These are phyloP conservation scores for Peromyscus californicus DNA, from an alignment of 2,113 vertebrate species.

Conservation along the genomic window DNA sequence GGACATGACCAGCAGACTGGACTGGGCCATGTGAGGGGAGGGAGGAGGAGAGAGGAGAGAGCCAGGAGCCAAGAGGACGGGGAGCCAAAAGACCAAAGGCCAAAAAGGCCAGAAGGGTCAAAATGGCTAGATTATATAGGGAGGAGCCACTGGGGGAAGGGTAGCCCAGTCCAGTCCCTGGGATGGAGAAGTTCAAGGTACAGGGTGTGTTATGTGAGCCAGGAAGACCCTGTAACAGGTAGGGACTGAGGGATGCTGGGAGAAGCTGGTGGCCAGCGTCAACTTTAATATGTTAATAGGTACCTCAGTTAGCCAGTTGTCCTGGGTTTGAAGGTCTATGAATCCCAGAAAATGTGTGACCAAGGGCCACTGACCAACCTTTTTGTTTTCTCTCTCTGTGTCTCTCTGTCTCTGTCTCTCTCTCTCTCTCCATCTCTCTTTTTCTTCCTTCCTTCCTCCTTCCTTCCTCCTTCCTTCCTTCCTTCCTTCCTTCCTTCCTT, in stretches of 20 bases:
- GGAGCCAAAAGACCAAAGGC: neutral
- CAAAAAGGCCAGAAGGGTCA: neutral
- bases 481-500: too few species aligned
- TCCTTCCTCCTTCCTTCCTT: too few species aligned
- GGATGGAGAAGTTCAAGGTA: neutral
- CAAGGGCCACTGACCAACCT: neutral
- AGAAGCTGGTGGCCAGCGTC: neutral
- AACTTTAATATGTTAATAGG: neutral
- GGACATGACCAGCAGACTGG: neutral
- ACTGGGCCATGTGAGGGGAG: neutral
- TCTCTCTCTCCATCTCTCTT: neutral
- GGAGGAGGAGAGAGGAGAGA: too few species aligned
- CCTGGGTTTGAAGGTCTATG: neutral
- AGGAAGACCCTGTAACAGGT: neutral
- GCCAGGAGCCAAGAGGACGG: neutral
- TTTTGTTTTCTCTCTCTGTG: neutral
- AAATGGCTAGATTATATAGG: neutral
- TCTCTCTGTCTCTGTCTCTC: neutral
- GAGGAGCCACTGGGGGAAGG: too few species aligned
- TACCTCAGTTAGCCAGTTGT: neutral
- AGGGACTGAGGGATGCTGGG: neutral
- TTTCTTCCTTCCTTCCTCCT: too few species aligned
- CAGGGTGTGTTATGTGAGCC: neutral
- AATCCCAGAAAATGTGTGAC: neutral
- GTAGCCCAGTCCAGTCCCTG: neutral